Conservation (phyloP, 2,888 invertebrate genomes). For the Timema podura region DNA sequence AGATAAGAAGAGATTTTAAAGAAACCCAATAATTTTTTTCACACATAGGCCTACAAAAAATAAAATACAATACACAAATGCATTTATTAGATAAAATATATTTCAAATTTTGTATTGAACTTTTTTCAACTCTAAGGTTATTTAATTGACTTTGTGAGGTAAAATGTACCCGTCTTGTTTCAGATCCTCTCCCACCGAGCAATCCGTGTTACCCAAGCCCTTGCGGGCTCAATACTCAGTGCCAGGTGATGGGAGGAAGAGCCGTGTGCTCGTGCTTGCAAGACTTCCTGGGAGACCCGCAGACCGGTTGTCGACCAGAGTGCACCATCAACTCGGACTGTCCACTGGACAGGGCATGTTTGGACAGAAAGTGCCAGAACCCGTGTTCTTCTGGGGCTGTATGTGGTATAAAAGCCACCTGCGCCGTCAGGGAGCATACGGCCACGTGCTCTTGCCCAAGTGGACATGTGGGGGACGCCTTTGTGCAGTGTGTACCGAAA, state of each 20-base stretch:
- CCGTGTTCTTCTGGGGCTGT: conserved; percentile 44
- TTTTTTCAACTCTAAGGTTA: no score
- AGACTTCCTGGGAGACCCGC: conserved; percentile 76
- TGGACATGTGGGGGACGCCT: conserved; percentile 76
- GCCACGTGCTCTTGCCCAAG: conserved; percentile 76
- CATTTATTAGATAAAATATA: neutral
- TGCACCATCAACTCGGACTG: conserved; percentile 83
- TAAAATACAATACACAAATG: no score
- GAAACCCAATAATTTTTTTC: no score
- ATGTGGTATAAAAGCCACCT: conserved; percentile 78
- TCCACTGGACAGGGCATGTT: conserved; percentile 65
- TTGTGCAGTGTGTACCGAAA: conserved; percentile 63
- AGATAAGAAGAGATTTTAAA: no score
- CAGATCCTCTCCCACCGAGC: conserved; percentile 49
- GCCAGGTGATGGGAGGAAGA: conserved; percentile 63
- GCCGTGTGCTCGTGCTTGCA: conserved; percentile 75
- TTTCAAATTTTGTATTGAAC: neutral
- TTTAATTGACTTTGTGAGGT: neutral
- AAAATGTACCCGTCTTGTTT: neutral
- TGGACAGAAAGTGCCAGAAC: conserved; percentile 49
- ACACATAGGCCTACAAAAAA: no score
- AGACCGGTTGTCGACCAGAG: conserved; percentile 57
- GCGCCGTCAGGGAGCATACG: conserved; percentile 74
- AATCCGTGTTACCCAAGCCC: conserved; percentile 70
- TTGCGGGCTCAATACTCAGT: conserved; percentile 76